These are phyloP conservation scores for Heliocidaris tuberculata DNA, from an alignment of 35 echinoderm and acorn worm species.

Conservation along the genomic window DNA sequence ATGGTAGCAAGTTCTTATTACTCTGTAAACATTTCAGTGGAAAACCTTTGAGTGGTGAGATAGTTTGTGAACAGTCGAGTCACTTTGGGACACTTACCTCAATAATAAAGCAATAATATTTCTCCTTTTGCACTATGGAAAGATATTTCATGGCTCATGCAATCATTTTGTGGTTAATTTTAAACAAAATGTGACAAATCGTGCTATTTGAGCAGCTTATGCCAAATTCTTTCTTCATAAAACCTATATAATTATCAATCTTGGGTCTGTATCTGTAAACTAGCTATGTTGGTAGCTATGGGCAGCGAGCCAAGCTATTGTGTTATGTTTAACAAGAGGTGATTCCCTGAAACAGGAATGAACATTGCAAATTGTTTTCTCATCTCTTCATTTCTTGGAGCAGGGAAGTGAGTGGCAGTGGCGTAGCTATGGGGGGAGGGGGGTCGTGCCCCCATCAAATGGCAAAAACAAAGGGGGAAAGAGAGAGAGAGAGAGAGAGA, in stretches of 20 bases:
- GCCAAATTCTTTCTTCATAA: too few species aligned
- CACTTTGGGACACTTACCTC: too few species aligned
- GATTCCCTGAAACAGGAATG: background rate
- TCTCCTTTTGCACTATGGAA: too few species aligned
- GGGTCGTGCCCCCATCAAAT: background rate
- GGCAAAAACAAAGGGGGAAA: too few species aligned
- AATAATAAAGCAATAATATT: too few species aligned
- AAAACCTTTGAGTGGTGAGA: background rate
- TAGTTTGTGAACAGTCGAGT: background rate
- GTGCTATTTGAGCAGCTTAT: too few species aligned
- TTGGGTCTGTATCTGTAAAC: background rate
- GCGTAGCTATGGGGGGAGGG: background rate
- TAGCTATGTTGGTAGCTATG: background rate
- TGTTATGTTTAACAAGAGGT: background rate
- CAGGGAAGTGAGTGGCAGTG: background rate
- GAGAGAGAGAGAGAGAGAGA: background rate
- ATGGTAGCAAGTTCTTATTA: background rate
- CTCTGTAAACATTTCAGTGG: background rate
- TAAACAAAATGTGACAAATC: too few species aligned
- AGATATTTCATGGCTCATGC: too few species aligned
- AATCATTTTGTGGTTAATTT: too few species aligned
- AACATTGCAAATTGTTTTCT: too few species aligned
- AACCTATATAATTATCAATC: background rate
- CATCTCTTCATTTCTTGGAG: background rate
- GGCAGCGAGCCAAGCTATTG: background rate